phyloP scores from a whole-genome alignment of 2,888 invertebrate species.

The Clostera curtula region DNA sequence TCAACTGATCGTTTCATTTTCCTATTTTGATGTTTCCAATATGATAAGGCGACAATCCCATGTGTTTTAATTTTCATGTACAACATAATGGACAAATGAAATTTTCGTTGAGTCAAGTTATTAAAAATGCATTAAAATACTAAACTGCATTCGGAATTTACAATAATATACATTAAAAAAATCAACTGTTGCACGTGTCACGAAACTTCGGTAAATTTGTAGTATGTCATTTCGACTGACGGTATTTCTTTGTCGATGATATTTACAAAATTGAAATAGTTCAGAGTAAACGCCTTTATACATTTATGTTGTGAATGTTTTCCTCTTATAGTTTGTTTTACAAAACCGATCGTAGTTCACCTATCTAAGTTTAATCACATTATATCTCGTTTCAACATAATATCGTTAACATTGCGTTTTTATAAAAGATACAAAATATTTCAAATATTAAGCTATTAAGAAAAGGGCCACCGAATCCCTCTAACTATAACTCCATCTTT shows the following conservation, averaged over 20 bases:
- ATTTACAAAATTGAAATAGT: slow-evolving; percentile 21
- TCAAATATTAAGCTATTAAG: slow-evolving; percentile 61
- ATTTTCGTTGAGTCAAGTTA: slow-evolving; percentile 14
- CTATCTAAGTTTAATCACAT: slow-evolving; percentile 62
- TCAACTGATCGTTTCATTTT: slow-evolving; percentile 59
- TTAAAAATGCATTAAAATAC: too few species aligned
- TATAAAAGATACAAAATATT: slow-evolving; percentile 70
- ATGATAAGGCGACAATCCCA: slow-evolving; percentile 29
- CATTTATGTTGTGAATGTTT: slow-evolving; percentile 9
- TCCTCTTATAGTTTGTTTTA: slow-evolving; percentile 18
- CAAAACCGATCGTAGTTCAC: slow-evolving; percentile 22
- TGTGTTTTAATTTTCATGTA: slow-evolving; percentile 14
- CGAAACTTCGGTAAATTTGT: too few species aligned
- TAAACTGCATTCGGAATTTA: too few species aligned
- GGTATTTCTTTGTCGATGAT: slow-evolving; percentile 13
- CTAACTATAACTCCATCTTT: slow-evolving; percentile 62
- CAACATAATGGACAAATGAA: neutral
- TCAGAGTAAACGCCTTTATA: slow-evolving; percentile 11
- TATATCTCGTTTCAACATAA: slow-evolving; percentile 60
- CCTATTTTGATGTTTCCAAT: slow-evolving; percentile 35
- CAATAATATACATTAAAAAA: too few species aligned
- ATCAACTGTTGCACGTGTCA: too few species aligned
- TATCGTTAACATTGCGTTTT: slow-evolving; percentile 54
- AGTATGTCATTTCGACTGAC: slow-evolving; percentile 5
- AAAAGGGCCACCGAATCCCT: slow-evolving; percentile 47